Conservation (phyloP, 2,113 vertebrate genomes). For the Rhea pennata region DNA sequence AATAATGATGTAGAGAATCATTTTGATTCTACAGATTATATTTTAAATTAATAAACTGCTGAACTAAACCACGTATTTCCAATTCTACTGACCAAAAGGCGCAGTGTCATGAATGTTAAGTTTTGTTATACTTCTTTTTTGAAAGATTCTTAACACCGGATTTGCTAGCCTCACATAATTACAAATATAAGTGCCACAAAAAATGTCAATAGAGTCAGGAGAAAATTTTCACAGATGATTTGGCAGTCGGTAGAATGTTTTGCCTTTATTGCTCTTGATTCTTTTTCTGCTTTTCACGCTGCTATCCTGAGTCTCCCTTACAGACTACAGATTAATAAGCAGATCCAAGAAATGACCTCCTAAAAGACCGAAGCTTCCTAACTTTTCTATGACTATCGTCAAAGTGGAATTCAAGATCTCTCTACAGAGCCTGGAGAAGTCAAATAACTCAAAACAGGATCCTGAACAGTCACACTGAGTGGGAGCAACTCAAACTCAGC, state of each 20-base stretch:
- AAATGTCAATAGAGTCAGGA: not conserved
- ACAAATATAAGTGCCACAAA: not conserved
- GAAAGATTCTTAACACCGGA: not conserved
- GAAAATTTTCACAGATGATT: not conserved
- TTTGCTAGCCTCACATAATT: not conserved
- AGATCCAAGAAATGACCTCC: not conserved
- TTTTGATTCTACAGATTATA: not conserved
- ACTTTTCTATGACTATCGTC: not conserved
- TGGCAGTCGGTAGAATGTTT: constrained; percentile 1
- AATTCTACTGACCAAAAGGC: not conserved
- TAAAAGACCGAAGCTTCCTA: not conserved
- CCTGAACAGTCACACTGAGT: not conserved
- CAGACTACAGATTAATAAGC: not conserved
- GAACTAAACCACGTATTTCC: not conserved
- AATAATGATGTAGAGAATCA: not conserved
- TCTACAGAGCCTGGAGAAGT: not conserved
- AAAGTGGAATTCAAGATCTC: not conserved
- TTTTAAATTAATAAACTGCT: not conserved
- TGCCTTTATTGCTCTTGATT: not conserved
- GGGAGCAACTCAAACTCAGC: not conserved
- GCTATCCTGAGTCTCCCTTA: not conserved
- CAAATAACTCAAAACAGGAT: not conserved
- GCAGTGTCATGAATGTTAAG: not conserved
- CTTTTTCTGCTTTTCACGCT: not conserved
- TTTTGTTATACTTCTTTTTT: not conserved